Evolutionary conservation across 2,113 vertebrate species (phyloP).

Genomic region (Neopipo cinnamomea): DNA sequence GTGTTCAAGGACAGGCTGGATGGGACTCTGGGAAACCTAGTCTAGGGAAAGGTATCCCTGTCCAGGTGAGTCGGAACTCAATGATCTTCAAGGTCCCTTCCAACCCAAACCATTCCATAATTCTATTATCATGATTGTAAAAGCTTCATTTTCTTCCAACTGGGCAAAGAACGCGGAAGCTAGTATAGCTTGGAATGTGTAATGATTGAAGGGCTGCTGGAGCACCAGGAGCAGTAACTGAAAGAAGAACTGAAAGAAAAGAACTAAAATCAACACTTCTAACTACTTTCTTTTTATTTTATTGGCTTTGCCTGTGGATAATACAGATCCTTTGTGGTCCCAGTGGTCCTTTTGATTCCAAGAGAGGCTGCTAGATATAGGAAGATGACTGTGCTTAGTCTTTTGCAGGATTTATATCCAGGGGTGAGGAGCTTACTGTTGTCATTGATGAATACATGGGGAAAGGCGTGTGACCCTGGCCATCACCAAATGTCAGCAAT

Average conservation of each 20-base stretch:
- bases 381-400: not conserved
- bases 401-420: not conserved
- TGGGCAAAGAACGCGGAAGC: not conserved
- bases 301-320: not conserved
- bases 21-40: not conserved
- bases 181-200: not conserved
- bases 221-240: not conserved
- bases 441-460: not conserved
- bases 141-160: not conserved
- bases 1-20: not conserved
- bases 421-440: not conserved
- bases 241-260: not conserved
- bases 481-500: not conserved
- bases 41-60: not conserved
- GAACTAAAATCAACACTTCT: not conserved
- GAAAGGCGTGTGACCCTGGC: not conserved
- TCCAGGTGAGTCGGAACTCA: accelerated
- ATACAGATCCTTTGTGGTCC: not conserved
- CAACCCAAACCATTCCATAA: not conserved
- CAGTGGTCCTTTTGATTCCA: not conserved
- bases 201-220: not conserved
- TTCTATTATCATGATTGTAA: not conserved
- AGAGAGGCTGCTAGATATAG: not conserved
- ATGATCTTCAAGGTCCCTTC: not conserved
- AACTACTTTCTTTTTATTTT: not conserved